These are phyloP conservation scores for Acanthopleura granulata DNA, from an alignment of 2,888 invertebrate species.

Conservation along the genomic window DNA sequence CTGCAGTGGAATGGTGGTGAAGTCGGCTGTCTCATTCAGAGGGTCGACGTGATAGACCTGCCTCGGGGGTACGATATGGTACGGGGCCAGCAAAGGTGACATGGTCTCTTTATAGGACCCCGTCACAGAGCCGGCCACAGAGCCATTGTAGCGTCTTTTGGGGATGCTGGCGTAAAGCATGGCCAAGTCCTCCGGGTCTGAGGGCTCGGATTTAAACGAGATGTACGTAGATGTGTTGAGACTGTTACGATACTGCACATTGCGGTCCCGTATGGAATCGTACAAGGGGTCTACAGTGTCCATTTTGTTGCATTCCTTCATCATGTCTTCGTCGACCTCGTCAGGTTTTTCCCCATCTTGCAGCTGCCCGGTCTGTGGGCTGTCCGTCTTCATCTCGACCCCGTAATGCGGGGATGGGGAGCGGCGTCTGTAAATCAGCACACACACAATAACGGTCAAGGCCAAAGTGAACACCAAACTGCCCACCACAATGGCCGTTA, in stretches of 20 bases:
- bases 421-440: constrained; percentile 1
- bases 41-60: background rate
- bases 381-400: background rate
- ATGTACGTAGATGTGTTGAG: constrained; percentile 45
- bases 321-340: constrained; percentile 46
- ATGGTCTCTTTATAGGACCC: background rate
- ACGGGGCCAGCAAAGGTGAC: constrained; percentile 5
- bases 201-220: constrained; percentile 57
- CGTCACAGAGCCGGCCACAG: background rate
- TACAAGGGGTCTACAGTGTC: constrained; percentile 11
- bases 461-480: constrained; percentile 46
- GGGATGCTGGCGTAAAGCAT: constrained; percentile 36
- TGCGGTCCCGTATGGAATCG: background rate
- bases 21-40: background rate
- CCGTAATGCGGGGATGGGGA: background rate
- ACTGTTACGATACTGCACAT: constrained; percentile 9
- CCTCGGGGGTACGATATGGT: background rate
- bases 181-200: constrained; percentile 51
- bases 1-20: background rate
- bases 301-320: constrained; percentile 39
- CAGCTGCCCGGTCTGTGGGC: background rate
- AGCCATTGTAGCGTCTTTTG: background rate
- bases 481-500: constrained; percentile 46
- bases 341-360: constrained; percentile 43
- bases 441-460: constrained; percentile 39